phyloP scores from a whole-genome alignment of 2,113 vertebrate genomes.

The Coptodon rendalli region DNA sequence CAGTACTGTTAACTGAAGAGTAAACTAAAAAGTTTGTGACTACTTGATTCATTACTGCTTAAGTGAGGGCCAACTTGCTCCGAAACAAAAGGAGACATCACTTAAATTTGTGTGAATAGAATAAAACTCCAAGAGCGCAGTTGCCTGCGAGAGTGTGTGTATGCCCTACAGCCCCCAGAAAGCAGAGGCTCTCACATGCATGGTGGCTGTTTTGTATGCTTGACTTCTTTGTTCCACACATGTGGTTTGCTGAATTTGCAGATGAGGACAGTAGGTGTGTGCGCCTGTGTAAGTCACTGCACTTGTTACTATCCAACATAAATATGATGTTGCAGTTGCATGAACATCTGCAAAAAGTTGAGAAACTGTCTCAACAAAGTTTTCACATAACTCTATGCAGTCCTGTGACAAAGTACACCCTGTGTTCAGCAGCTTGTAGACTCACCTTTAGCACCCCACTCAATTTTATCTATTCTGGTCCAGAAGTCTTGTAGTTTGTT shows the following conservation, averaged over 20 bases:
- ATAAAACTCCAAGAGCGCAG: not conserved
- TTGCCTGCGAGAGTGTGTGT: fast-evolving
- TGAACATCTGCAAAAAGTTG: not conserved
- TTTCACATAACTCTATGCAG: not conserved
- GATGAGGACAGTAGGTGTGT: not conserved
- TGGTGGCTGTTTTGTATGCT: not conserved
- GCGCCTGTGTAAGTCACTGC: not conserved
- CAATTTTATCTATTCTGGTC: not conserved
- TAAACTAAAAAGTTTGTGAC: fast-evolving
- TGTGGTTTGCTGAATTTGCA: not conserved
- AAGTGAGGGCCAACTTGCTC: not conserved
- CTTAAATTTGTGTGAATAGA: not conserved
- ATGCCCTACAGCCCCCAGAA: not conserved
- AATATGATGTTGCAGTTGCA: not conserved
- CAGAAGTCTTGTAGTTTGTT: not conserved
- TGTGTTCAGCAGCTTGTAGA: not conserved
- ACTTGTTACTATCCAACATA: not conserved
- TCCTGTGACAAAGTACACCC: not conserved
- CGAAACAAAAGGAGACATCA: fast-evolving
- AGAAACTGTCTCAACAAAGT: not conserved
- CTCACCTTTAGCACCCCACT: not conserved
- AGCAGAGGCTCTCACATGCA: not conserved
- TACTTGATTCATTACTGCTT: not conserved
- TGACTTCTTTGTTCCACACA: not conserved
- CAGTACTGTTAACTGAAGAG: not conserved